Percentiles rank a stretch among this genome's conserved stretches.
Conservation (phyloP, 2,113 vertebrate species). For the Lepisosteus oculatus region DNA sequence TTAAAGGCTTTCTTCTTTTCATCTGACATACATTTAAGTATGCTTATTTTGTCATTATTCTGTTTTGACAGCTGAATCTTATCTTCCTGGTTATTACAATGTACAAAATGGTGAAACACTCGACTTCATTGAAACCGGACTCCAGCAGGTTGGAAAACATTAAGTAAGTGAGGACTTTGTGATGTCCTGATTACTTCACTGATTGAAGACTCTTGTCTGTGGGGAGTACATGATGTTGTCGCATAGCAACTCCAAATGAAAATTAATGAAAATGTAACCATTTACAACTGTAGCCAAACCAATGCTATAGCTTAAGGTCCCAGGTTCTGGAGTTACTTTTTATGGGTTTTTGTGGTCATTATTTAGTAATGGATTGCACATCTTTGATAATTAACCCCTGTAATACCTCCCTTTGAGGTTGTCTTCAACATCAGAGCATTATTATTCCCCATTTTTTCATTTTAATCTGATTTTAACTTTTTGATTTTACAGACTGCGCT, state of each 20-base stretch:
- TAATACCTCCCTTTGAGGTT: too few relatives aligned
- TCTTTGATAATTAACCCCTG: too few relatives aligned
- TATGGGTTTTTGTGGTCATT: too few relatives aligned
- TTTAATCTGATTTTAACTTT: too few relatives aligned
- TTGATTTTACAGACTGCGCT: too few relatives aligned
- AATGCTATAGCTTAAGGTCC: constrained; percentile 56
- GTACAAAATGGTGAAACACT: constrained; percentile 99
- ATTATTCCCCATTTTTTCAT: too few relatives aligned
- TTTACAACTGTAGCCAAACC: constrained; percentile 46
- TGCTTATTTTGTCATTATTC: constrained; percentile 63
- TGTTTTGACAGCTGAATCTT: constrained; percentile 94
- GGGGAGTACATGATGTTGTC: constrained; percentile 53
- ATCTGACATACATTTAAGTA: constrained; percentile 47
- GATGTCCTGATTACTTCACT: constrained; percentile 48
- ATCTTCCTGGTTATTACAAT: constrained; percentile 98
- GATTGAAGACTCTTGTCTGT: constrained; percentile 52
- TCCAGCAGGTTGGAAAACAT: constrained; percentile 99
- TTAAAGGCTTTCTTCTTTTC: constrained; percentile 46
- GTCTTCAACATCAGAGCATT: too few relatives aligned
- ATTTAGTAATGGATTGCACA: too few relatives aligned
- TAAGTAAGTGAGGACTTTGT: constrained; percentile 84
- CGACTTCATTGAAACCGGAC: constrained; percentile 98
- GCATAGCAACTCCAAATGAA: constrained; percentile 58
- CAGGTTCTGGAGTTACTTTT: constrained; percentile 50
- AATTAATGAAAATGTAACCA: constrained; percentile 56